Percentiles rank a stretch among this genome's conserved stretches.
Conservation (phyloP, 1,140 invertebrate species). For the Steinernema khuongi region DNA sequence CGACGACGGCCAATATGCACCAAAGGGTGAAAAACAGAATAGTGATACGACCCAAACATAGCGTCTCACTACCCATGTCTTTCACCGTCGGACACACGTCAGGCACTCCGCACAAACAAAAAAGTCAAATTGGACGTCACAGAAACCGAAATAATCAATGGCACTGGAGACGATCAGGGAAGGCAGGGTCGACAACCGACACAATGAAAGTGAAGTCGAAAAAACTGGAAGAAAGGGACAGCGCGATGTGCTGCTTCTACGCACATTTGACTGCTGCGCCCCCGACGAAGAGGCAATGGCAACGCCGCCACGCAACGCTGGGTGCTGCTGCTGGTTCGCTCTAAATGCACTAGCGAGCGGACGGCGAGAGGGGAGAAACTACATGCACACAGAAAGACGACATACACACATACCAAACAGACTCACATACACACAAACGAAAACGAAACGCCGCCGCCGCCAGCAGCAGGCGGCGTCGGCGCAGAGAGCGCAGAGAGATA, state of each 20-base stretch:
- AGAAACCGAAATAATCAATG: too few species aligned
- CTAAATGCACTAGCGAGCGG: slow-evolving; percentile 16
- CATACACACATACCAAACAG: slow-evolving; percentile 18
- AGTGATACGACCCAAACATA: slow-evolving; percentile 70
- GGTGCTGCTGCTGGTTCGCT: slow-evolving; percentile 11
- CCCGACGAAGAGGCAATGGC: slow-evolving; percentile 1
- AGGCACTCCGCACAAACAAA: slow-evolving; percentile 12
- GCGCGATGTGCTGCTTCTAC: slow-evolving; percentile 14
- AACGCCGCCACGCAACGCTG: slow-evolving; percentile 10
- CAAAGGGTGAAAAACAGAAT: slow-evolving; percentile 79
- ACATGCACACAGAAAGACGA: slow-evolving; percentile 20
- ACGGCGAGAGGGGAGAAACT: not conserved
- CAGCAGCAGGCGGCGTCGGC: slow-evolving; percentile 13
- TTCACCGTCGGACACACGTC: slow-evolving; percentile 64
- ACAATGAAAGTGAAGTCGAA: slow-evolving; percentile 17
- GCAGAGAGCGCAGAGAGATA: slow-evolving; percentile 11
- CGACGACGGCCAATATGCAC: not conserved
- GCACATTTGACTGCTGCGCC: slow-evolving; percentile 14
- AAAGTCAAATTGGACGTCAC: not conserved
- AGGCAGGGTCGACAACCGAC: not conserved
- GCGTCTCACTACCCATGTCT: slow-evolving; percentile 93
- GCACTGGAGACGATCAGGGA: not conserved
- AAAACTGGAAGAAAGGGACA: slow-evolving; percentile 23
- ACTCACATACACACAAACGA: slow-evolving; percentile 23
- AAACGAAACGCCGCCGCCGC: slow-evolving; percentile 17